Conservation (phyloP, 2,113 vertebrate species). For the Myxocyprinus asiaticus region DNA sequence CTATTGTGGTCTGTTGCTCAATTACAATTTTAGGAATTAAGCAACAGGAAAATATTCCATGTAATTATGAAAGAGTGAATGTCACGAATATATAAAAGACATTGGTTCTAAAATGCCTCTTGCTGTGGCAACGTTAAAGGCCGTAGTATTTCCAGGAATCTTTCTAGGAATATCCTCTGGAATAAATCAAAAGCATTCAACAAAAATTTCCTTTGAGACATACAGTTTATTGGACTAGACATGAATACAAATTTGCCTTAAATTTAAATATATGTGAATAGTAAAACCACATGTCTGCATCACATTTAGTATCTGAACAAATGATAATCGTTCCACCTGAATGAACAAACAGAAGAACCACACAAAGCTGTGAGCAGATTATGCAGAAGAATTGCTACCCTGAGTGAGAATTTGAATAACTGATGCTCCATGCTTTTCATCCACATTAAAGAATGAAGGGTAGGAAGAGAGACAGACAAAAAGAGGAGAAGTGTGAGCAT, state of each 20-base stretch:
- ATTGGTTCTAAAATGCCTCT: no score
- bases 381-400: neutral
- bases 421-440: constrained; percentile 11
- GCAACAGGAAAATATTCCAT: neutral
- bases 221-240: neutral
- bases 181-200: constrained; percentile 18
- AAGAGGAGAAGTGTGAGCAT: constrained; percentile 1
- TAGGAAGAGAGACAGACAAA: neutral
- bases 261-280: constrained; percentile 25
- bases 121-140: neutral
- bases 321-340: constrained; percentile 19
- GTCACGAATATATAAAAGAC: no score
- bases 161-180: neutral
- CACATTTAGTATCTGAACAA: constrained; percentile 13
- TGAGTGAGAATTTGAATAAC: constrained; percentile 10
- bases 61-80: neutral
- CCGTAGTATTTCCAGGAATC: neutral
- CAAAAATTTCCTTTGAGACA: constrained; percentile 7
- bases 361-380: constrained; percentile 13
- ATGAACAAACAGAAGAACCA: constrained; percentile 27
- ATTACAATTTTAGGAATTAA: neutral
- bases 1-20: neutral
- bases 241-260: neutral
- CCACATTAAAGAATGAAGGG: no score
- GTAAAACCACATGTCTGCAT: constrained; percentile 12